phyloP scores from a whole-genome alignment of 2,113 vertebrate species.

The Bubo scandiacus region DNA sequence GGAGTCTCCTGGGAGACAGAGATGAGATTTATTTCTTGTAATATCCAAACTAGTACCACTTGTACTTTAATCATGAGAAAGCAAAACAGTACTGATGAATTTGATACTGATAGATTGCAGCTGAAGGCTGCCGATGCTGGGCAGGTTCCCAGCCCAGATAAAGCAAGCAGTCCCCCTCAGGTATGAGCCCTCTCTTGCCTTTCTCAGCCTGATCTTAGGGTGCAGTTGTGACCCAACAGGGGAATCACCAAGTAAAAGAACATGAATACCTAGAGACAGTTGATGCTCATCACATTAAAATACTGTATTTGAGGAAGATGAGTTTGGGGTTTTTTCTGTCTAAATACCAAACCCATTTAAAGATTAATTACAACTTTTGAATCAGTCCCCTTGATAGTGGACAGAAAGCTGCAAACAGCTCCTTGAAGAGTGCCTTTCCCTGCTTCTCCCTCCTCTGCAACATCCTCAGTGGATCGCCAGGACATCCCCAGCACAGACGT shows the following conservation, averaged over 20 bases:
- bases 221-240: background rate
- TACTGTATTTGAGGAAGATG: background rate
- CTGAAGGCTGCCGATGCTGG: background rate
- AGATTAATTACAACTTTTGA: background rate
- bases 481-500: fast-evolving
- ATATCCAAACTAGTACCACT: background rate
- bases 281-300: background rate
- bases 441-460: background rate
- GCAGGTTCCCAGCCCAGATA: background rate
- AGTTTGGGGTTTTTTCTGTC: background rate
- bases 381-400: background rate
- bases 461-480: background rate
- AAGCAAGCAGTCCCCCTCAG: background rate
- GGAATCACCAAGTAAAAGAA: background rate
- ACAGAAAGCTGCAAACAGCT: background rate
- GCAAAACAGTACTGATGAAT: background rate
- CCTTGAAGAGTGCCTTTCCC: background rate
- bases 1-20: slow-evolving; percentile 3
- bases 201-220: background rate
- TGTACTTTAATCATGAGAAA: background rate
- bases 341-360: background rate
- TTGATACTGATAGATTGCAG: background rate
- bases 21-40: background rate
- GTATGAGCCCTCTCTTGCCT: background rate
- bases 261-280: background rate